Evolutionary conservation across 1,140 invertebrate genomes (phyloP).

Genomic region (Zelostemma sp.): DNA sequence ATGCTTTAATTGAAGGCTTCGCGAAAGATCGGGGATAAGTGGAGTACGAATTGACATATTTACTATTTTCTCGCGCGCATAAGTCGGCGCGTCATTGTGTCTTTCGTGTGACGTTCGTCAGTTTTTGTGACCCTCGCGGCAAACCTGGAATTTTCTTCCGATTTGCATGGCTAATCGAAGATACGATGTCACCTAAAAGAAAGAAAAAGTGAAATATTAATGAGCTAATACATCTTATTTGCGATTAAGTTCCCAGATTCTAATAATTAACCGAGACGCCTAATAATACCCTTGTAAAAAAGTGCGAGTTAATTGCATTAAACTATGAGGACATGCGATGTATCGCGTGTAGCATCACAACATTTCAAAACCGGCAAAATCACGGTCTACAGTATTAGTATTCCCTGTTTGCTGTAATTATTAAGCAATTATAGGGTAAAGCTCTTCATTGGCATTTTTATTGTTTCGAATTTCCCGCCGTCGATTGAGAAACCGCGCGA

Average conservation of each 20-base stretch:
- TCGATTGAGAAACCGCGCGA: no score
- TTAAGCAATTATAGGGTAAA: no score
- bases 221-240: constrained; percentile 20
- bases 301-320: constrained; percentile 43
- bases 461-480: no score
- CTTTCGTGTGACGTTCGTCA: background rate
- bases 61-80: background rate
- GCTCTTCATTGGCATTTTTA: no score
- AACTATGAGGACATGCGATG: constrained; percentile 28
- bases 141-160: constrained; percentile 1
- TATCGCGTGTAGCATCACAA: constrained; percentile 33
- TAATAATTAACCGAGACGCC: constrained; percentile 38
- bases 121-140: background rate
- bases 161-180: constrained; percentile 8
- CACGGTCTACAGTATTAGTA: no score
- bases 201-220: background rate
- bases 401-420: no score
- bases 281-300: constrained; percentile 41
- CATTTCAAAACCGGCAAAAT: no score
- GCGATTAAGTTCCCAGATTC: constrained; percentile 24
- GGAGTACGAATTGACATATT: background rate
- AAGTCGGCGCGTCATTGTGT: background rate
- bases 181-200: background rate
- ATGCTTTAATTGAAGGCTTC: no score
- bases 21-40: no score